A percentile compares a stretch with the other conserved stretches of the same genome.
Evolutionary conservation across 2,113 vertebrate genomes (phyloP).

Genomic region (Zosterops lateralis): DNA sequence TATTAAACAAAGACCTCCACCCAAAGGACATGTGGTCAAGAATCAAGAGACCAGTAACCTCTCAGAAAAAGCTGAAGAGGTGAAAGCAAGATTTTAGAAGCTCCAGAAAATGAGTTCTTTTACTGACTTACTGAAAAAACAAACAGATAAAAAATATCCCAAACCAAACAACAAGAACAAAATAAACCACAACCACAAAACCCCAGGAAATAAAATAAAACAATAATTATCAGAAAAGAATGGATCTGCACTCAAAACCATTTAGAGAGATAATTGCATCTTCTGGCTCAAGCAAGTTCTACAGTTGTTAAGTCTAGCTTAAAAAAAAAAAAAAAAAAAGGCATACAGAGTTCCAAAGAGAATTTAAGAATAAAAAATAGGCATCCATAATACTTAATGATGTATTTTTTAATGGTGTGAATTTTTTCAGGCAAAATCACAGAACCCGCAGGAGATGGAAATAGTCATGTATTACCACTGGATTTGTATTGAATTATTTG

Average conservation of each 20-base stretch:
- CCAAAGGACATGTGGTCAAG: neutral
- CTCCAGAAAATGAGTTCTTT: neutral
- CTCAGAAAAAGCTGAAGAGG: neutral
- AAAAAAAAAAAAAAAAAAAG: neutral
- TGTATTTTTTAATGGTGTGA: neutral
- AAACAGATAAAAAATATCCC: neutral
- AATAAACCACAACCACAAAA: neutral
- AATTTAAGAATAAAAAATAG: neutral
- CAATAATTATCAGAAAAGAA: neutral
- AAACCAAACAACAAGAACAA: neutral
- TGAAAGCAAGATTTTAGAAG: neutral
- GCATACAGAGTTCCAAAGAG: neutral
- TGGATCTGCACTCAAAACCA: neutral
- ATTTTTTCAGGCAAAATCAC: neutral
- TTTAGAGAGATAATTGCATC: neutral
- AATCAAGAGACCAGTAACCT: neutral
- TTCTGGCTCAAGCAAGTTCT: neutral
- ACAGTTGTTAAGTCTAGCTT: neutral
- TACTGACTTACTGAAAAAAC: neutral
- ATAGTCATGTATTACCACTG: neutral
- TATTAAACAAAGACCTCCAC: neutral
- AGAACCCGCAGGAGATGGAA: neutral
- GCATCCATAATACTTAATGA: neutral
- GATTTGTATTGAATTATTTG: neutral
- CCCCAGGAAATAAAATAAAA: neutral